Conservation (phyloP, 2,113 vertebrate species). For the Thinocorus orbignyianus region DNA sequence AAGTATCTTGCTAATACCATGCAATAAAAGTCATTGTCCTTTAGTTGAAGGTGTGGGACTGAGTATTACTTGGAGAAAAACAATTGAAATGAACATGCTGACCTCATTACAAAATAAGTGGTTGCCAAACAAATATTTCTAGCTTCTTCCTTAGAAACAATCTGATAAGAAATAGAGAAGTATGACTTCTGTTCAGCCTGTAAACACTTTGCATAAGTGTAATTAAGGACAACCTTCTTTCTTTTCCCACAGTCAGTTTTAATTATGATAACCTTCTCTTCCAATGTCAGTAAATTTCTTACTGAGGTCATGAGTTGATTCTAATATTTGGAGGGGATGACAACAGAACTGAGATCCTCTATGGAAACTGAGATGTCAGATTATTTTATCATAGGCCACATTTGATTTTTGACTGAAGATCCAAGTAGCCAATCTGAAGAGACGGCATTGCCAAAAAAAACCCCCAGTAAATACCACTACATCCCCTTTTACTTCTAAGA, state of each 20-base stretch:
- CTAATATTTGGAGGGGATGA: neutral
- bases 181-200: neutral
- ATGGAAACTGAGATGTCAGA: neutral
- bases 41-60: constrained; percentile 27
- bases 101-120: constrained; percentile 63
- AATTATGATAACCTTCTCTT: neutral
- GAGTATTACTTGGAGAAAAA: constrained; percentile 43
- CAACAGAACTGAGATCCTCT: neutral
- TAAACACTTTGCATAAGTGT: constrained; percentile 58
- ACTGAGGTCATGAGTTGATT: neutral
- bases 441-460: neutral
- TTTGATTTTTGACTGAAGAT: neutral
- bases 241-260: neutral
- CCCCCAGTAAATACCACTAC: neutral
- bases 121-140: constrained; percentile 65
- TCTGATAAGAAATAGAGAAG: constrained; percentile 49
- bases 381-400: neutral
- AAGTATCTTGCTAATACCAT: constrained; percentile 49
- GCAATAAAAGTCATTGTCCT: constrained; percentile 22
- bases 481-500: neutral
- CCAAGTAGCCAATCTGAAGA: neutral
- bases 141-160: constrained; percentile 55
- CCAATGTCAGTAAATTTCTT: neutral
- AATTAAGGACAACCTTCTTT: constrained; percentile 3
- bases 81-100: constrained; percentile 43